Evolutionary conservation across 2,113 vertebrate genomes (phyloP).

Genomic region (Hucho hucho): DNA sequence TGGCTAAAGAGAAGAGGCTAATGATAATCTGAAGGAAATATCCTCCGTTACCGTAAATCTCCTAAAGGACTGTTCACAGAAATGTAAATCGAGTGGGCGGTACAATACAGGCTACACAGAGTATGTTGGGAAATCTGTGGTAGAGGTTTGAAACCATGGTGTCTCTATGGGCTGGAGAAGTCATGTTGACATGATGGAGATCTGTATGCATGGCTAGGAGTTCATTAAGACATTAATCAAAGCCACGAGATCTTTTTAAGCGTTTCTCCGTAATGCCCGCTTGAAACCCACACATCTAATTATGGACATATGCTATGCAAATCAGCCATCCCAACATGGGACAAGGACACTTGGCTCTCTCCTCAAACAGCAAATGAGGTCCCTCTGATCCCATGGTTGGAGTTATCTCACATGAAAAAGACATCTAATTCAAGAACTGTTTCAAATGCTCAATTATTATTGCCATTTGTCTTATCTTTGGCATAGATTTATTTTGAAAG

Average conservation of each 20-base stretch:
- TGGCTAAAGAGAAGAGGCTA: neutral
- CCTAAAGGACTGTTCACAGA: neutral
- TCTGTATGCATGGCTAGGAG: constrained; percentile 4
- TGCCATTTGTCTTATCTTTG: neutral
- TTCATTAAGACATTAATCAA: constrained; percentile 27
- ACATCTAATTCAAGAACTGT: neutral
- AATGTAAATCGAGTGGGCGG: too few species aligned
- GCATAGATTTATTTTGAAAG: neutral
- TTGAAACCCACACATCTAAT: constrained; percentile 11
- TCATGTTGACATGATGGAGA: neutral
- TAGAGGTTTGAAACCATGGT: neutral
- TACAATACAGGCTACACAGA: neutral
- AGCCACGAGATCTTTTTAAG: constrained; percentile 10
- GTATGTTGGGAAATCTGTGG: neutral
- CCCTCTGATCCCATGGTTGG: neutral
- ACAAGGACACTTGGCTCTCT: neutral
- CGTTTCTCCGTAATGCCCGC: neutral
- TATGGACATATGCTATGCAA: neutral
- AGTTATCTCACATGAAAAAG: neutral
- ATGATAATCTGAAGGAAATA: neutral
- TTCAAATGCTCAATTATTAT: neutral
- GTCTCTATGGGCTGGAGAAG: neutral
- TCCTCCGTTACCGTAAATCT: neutral
- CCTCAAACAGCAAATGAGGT: neutral
- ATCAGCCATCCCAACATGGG: neutral